These are phyloP conservation scores for Melipona beecheii DNA, from an alignment of 2,888 invertebrate genomes.

Conservation along the genomic window DNA sequence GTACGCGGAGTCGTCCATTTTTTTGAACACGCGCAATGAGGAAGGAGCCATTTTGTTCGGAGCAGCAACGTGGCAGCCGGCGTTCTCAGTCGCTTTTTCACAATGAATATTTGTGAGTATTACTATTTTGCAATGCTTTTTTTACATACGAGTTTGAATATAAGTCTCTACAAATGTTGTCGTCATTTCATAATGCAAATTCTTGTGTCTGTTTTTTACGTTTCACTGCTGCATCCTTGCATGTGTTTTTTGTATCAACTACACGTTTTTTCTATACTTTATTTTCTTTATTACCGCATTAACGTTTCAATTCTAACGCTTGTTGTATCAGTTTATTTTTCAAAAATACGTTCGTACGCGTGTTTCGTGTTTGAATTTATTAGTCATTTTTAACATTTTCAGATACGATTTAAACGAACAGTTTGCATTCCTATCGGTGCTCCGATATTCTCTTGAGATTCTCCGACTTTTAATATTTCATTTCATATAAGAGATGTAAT, in stretches of 20 bases:
- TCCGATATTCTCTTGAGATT: not conserved
- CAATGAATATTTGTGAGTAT: slow-evolving; percentile 77
- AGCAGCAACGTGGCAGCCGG: slow-evolving; percentile 81
- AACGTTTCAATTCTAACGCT: not conserved
- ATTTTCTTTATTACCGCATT: not conserved
- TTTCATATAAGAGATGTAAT: not conserved
- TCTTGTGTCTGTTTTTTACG: not conserved
- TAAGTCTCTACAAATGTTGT: not conserved
- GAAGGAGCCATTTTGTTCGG: slow-evolving; percentile 80
- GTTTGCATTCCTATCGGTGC: not conserved
- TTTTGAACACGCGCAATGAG: slow-evolving; percentile 81
- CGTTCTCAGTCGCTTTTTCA: slow-evolving; percentile 60
- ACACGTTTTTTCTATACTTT: not conserved
- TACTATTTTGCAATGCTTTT: not conserved
- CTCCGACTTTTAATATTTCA: not conserved
- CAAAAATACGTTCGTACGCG: not conserved
- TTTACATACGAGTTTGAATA: not conserved
- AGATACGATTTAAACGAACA: not conserved
- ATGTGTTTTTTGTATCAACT: not conserved
- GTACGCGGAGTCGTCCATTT: slow-evolving; percentile 75
- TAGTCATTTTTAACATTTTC: not conserved
- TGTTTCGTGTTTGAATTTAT: not conserved
- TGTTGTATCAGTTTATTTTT: not conserved
- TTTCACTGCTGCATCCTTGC: not conserved
- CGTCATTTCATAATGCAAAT: not conserved